A percentile compares a stretch with the other conserved stretches of the same genome.
phyloP scores from a whole-genome alignment of 2,888 invertebrate genomes.

The Desoria tigrina region DNA sequence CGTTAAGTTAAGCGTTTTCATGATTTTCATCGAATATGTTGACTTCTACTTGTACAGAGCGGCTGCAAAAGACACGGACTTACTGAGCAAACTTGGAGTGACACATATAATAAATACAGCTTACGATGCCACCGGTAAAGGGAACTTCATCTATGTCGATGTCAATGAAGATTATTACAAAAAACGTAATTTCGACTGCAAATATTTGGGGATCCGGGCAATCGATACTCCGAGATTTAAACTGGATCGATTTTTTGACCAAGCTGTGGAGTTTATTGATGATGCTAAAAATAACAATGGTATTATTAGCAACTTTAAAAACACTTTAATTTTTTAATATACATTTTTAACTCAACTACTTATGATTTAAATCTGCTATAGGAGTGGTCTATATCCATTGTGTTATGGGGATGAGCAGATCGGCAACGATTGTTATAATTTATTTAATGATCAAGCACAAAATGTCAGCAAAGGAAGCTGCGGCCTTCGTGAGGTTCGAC shows the following conservation, averaged over 20 bases:
- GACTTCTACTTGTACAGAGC: no score
- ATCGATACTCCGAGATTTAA: constrained; percentile 11
- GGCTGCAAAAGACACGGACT: constrained; percentile 5
- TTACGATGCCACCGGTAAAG: constrained; percentile 11
- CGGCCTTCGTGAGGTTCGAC: constrained; percentile 62
- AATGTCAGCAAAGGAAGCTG: constrained; percentile 74
- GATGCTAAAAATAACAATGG: constrained; percentile 3
- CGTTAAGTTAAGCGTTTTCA: no score
- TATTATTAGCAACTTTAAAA: neutral
- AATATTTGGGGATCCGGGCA: constrained; percentile 12
- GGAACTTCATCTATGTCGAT: constrained; percentile 14
- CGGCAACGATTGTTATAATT: constrained; percentile 76
- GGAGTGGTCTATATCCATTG: constrained; percentile 80
- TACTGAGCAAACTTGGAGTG: constrained; percentile 3
- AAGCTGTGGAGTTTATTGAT: constrained; percentile 12
- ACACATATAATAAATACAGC: constrained; percentile 10
- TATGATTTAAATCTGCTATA: no score
- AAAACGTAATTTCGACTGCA: neutral
- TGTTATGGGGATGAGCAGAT: constrained; percentile 77
- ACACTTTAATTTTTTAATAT: no score
- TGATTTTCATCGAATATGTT: neutral
- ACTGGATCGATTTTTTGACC: neutral
- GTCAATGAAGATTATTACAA: constrained; percentile 11
- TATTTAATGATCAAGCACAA: constrained; percentile 77
- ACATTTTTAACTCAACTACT: no score